phyloP scores from a whole-genome alignment of 2,113 vertebrate species.

The Lota lota region DNA sequence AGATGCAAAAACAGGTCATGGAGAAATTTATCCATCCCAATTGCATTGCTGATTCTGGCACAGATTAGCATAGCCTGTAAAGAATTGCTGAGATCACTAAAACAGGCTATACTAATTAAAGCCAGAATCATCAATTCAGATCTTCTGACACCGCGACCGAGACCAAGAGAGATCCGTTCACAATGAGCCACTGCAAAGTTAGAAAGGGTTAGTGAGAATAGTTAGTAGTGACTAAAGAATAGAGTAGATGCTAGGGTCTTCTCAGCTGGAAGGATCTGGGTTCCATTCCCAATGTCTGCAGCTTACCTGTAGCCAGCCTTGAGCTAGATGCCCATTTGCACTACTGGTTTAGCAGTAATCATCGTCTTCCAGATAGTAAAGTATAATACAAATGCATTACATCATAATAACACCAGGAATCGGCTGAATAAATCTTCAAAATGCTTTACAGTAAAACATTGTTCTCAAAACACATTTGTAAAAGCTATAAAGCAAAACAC shows the following conservation, averaged over 20 bases:
- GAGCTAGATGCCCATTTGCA: not conserved
- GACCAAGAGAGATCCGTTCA: constrained; percentile 27
- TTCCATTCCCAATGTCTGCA: not conserved
- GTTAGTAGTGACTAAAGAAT: constrained; percentile 9
- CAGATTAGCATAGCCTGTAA: constrained; percentile 87
- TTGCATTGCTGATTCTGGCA: constrained; percentile 81
- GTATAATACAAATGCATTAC: too few relatives aligned
- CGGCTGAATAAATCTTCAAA: too few relatives aligned
- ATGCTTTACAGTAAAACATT: too few relatives aligned
- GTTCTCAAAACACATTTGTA: too few relatives aligned
- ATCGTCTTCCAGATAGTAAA: not conserved
- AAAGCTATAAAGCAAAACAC: too few relatives aligned
- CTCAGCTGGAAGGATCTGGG: not conserved
- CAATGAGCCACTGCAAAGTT: constrained; percentile 31
- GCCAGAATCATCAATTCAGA: constrained; percentile 80
- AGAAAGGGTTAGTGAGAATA: constrained; percentile 30
- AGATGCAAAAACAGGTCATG: constrained; percentile 29
- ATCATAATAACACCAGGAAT: too few relatives aligned
- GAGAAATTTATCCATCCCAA: constrained; percentile 58
- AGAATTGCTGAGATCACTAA: constrained; percentile 81
- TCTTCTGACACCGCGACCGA: constrained; percentile 58
- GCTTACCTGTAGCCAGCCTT: constrained; percentile 21
- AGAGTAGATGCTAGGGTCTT: constrained; percentile 7
- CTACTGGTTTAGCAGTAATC: not conserved
- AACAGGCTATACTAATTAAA: constrained; percentile 87